Conservation (phyloP, 2,888 invertebrate genomes). For the Meteorus cinctellus region DNA sequence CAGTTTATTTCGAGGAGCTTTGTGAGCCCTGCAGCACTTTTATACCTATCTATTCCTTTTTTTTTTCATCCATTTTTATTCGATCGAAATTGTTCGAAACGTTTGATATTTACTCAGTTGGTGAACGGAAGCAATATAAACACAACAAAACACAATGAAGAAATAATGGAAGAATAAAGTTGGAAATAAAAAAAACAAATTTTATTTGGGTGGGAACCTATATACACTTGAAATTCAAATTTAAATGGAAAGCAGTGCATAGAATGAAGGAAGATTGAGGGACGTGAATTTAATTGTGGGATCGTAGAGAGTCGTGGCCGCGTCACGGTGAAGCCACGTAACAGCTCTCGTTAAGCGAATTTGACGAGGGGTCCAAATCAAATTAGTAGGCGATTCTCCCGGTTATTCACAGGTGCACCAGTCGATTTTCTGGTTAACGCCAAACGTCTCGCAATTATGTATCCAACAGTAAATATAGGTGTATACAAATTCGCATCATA, state of each 20-base stretch:
- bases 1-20: not conserved
- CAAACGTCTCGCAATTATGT: slow-evolving; percentile 24
- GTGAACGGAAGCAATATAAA: not conserved
- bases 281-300: slow-evolving; percentile 34
- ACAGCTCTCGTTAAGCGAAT: slow-evolving; percentile 48
- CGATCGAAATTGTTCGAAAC: not conserved
- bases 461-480: slow-evolving; percentile 9
- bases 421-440: slow-evolving; percentile 44
- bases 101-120: not conserved
- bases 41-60: not conserved
- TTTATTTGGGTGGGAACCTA: not conserved
- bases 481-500: not conserved
- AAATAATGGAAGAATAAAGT: not conserved
- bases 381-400: slow-evolving; percentile 49
- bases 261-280: slow-evolving; percentile 23
- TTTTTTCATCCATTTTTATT: not conserved
- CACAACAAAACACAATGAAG: not conserved
- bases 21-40: not conserved
- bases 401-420: slow-evolving; percentile 45
- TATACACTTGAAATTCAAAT: slow-evolving; percentile 13
- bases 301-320: slow-evolving; percentile 8
- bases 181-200: not conserved
- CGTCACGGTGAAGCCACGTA: slow-evolving; percentile 29
- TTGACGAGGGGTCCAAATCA: slow-evolving; percentile 47
- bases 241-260: slow-evolving; percentile 23